phyloP scores from a whole-genome alignment of 2,113 vertebrate genomes.

The Asarcornis scutulata region DNA sequence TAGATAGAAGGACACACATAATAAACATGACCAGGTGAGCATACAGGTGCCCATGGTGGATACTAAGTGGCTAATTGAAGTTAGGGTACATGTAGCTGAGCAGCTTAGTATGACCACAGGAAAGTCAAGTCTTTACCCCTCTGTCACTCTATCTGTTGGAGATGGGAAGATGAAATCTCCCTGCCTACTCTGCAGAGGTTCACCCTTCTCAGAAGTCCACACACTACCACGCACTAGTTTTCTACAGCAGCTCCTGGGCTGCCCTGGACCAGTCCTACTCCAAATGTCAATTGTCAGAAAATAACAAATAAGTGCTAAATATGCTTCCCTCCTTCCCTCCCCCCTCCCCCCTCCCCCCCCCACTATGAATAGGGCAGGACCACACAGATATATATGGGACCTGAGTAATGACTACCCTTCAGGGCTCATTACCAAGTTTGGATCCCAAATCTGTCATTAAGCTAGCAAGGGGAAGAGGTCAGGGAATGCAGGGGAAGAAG shows the following conservation, averaged over 20 bases:
- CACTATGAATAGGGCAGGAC: background rate
- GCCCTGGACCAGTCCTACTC: background rate
- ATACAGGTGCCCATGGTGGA: no score
- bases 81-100: background rate
- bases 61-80: background rate
- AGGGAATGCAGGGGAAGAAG: background rate
- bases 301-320: background rate
- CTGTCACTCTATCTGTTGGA: background rate
- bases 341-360: no score
- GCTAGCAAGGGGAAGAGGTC: constrained; percentile 46
- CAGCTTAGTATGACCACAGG: background rate
- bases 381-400: background rate
- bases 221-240: background rate
- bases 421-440: constrained; percentile 27
- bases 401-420: constrained; percentile 23
- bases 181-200: background rate
- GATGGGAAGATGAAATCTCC: background rate
- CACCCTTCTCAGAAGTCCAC: background rate
- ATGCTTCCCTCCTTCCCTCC: background rate
- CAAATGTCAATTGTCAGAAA: background rate
- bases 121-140: background rate
- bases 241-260: background rate
- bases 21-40: background rate
- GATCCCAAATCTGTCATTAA: constrained; percentile 58
- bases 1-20: background rate